Conservation (phyloP, 2,888 invertebrate species). For the Willowsia nigromaculata region DNA sequence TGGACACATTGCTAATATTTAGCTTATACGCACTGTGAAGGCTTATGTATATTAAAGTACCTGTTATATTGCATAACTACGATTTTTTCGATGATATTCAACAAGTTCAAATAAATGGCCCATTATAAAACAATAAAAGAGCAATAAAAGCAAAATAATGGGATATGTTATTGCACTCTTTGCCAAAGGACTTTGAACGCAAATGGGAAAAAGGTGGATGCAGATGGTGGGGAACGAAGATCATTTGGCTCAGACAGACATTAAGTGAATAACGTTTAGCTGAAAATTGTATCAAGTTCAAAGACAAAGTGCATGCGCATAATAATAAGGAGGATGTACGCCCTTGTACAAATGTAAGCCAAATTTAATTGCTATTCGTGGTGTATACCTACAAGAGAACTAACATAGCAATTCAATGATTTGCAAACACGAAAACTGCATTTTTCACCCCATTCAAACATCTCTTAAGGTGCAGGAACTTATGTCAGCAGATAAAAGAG, state of each 20-base stretch:
- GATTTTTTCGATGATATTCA: slow-evolving; percentile 41
- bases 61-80: neutral
- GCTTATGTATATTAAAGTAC: too few relatives aligned
- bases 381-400: too few relatives aligned
- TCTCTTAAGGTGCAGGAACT: too few relatives aligned
- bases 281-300: slow-evolving; percentile 1
- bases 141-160: slow-evolving; percentile 75
- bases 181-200: slow-evolving; percentile 32
- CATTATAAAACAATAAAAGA: slow-evolving; percentile 78
- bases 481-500: too few relatives aligned
- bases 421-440: too few relatives aligned
- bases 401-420: too few relatives aligned
- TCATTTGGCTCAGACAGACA: neutral
- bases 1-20: too few relatives aligned
- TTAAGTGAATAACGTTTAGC: neutral
- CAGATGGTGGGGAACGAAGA: neutral
- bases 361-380: neutral
- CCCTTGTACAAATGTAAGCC: neutral
- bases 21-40: too few relatives aligned
- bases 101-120: slow-evolving; percentile 76
- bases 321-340: neutral
- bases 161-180: slow-evolving; percentile 27
- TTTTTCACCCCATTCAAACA: too few relatives aligned
- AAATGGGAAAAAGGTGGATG: slow-evolving; percentile 20
- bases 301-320: neutral